Base-by-base conservation (phyloP, 2,797 vertebrate genomes). In the Hirundo rustica region DNA sequence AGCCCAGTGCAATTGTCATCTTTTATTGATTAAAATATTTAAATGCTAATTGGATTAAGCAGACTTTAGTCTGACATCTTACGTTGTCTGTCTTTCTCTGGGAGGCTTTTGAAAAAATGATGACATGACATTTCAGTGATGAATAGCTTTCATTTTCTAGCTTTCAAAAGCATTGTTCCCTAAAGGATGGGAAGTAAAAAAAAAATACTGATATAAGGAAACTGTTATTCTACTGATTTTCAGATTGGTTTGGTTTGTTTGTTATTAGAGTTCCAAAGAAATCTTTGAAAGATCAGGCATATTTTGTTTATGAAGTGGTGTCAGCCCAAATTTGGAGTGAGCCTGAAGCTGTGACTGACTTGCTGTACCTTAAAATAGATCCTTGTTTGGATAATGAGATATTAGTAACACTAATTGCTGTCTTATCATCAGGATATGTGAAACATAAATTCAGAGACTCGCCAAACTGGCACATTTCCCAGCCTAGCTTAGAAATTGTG, bases 11-110 rank as follows among this genome's bases (percentile, higher is more conserved):
- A 57, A 1, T 45, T 65, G 40, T 58, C 54, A 18, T 91, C 22
- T 87, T 91, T 54, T 88, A 61, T 75, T 91, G 78, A 81, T 84
- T 77, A n/a, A 82, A 73, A 66, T 90, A 80, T 57, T 85, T 79
- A 72, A 72, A 83, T 68, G 32, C 15, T 85, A 73, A 62, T 50
- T 88, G 40, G 51, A 85, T 78, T 89, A 75, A 86, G 38, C 34
- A 57, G 50, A 68, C 40, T 68, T 88, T 68, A 58, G 12, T 73
- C 36, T 5, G 10, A 29, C 6, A 6, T 74, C 53, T 74, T 64
- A 71, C 62, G 81, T 75, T 81, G 40, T 29, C 66, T 73, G 8
- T 57, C n/a, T 77, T 83, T 57, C 58, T 48, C 3, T 57, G 55
- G 22, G 62, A 74, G n/a, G 20, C 29, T 74, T 90, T 83, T 85